Evolutionary conservation across 2,113 vertebrate species (phyloP).

Genomic region (Zosterops hypoxanthus): DNA sequence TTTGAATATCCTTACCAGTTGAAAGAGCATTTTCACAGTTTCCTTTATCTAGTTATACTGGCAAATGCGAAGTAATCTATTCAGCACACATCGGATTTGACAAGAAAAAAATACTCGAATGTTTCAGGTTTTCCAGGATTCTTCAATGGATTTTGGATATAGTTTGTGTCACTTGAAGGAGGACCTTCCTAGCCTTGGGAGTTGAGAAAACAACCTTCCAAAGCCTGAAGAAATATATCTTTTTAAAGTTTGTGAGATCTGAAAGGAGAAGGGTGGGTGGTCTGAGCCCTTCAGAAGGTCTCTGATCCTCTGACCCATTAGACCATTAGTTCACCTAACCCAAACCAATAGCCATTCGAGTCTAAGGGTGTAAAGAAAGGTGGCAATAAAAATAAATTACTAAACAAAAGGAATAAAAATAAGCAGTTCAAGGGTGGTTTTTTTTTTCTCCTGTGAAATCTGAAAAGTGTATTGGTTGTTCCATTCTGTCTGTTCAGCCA

Average conservation of each 20-base stretch:
- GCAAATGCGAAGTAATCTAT: background rate
- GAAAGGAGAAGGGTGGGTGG: constrained; percentile 48
- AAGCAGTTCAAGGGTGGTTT: background rate
- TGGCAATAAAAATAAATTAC: constrained; percentile 58
- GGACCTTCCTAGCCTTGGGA: background rate
- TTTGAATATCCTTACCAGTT: background rate
- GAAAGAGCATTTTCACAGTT: background rate
- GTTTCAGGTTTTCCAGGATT: background rate
- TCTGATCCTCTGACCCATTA: constrained; percentile 50
- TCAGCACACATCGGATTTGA: background rate
- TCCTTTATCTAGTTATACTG: background rate
- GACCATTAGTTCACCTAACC: constrained; percentile 40
- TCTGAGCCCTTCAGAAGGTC: constrained; percentile 45
- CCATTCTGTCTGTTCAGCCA: background rate
- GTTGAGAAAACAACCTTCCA: background rate
- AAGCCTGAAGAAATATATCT: constrained; percentile 13
- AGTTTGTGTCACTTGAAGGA: background rate
- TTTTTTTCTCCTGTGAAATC: background rate
- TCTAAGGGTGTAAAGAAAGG: constrained; percentile 27
- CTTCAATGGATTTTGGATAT: background rate
- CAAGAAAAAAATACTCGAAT: background rate
- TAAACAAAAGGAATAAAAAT: background rate
- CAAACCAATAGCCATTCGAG: constrained; percentile 7
- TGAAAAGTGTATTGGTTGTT: background rate
- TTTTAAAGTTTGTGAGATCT: background rate